Conservation (phyloP, 1,140 invertebrate species). For the Lucilia cuprina region DNA sequence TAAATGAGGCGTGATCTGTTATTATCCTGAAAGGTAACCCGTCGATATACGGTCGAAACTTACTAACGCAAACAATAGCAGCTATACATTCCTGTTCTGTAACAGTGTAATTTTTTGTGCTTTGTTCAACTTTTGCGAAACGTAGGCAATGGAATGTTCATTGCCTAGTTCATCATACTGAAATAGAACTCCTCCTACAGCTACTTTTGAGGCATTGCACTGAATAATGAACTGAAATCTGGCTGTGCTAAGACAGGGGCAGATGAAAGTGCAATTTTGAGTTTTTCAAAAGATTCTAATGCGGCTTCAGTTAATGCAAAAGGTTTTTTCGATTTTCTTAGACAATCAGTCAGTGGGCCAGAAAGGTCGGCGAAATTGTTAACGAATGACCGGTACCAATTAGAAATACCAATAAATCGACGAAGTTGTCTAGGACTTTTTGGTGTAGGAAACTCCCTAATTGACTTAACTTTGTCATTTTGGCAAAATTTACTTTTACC, state of each 20-base stretch:
- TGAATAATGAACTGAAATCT: conserved; percentile 36
- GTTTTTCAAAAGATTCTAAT: conserved; percentile 37
- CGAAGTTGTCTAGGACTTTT: conserved; percentile 42
- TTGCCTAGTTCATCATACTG: not conserved
- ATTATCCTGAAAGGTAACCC: conserved; percentile 55
- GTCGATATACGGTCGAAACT: conserved; percentile 25
- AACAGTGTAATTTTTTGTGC: not conserved
- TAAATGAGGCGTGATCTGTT: conserved; percentile 45
- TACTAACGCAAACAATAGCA: not conserved
- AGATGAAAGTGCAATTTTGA: conserved; percentile 38
- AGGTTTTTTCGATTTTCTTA: not conserved
- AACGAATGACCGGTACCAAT: conserved; percentile 59
- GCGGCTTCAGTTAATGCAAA: conserved; percentile 21
- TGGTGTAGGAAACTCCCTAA: conserved; percentile 18
- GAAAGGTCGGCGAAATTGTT: conserved; percentile 47
- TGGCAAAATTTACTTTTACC: conserved; percentile 54
- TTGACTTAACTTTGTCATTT: conserved; percentile 26
- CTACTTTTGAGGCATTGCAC: conserved; percentile 34
- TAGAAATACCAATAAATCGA: conserved; percentile 45
- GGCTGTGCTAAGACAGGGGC: conserved; percentile 41
- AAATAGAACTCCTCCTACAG: conserved; percentile 37
- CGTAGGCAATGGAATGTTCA: not conserved
- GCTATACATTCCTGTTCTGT: conserved; percentile 14
- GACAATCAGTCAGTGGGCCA: conserved; percentile 45
- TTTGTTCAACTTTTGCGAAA: not conserved